These are phyloP conservation scores for Prenolepis imparis DNA, from an alignment of 2,888 invertebrate species.

Conservation along the genomic window DNA sequence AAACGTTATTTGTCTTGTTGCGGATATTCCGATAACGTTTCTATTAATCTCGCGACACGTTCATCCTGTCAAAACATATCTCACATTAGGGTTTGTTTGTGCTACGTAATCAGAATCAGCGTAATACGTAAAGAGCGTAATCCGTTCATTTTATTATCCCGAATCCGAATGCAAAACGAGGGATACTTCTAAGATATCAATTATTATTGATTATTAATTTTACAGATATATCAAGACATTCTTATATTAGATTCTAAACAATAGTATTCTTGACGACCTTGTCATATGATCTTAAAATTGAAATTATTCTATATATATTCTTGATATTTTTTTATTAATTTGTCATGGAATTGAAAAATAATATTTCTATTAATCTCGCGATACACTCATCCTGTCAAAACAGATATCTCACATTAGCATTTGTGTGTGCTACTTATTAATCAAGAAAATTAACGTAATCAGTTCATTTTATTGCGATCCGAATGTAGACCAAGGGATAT, in stretches of 20 bases:
- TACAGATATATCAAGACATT: neutral
- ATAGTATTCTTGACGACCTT: neutral
- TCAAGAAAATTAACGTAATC: neutral
- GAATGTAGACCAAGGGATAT: neutral
- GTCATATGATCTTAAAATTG: neutral
- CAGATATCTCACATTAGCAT: neutral
- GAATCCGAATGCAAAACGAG: neutral
- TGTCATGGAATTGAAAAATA: neutral
- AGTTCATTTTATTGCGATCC: neutral
- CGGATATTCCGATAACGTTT: slow-evolving; percentile 14
- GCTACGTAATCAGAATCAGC: neutral
- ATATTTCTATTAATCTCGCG: neutral
- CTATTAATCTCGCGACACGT: neutral
- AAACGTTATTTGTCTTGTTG: slow-evolving; percentile 4
- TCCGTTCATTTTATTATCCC: slow-evolving; percentile 1
- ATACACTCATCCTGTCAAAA: neutral
- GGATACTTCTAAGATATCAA: neutral
- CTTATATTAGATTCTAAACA: neutral
- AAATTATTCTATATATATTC: neutral
- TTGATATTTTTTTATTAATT: neutral
- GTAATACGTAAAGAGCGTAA: neutral
- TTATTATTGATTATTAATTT: neutral
- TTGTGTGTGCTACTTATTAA: neutral
- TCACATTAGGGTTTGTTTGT: neutral
- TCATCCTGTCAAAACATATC: neutral